phyloP scores from a whole-genome alignment of 1,140 invertebrate genomes.

The Odontomachus brunneus region DNA sequence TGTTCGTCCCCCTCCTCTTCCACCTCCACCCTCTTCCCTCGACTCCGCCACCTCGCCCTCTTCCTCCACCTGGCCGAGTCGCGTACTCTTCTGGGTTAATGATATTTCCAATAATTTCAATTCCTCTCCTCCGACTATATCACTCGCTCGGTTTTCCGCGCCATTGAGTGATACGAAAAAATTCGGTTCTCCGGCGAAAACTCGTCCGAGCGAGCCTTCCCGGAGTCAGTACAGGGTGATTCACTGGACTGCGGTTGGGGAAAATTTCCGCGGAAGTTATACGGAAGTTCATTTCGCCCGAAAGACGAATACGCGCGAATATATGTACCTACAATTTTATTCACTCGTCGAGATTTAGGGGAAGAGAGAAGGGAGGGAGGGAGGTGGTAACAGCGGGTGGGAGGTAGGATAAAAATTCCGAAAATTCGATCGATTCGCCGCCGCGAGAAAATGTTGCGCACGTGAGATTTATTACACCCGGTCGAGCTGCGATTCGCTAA shows the following conservation, averaged over 20 bases:
- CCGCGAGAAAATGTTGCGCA: background rate
- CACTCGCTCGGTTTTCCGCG: conserved; percentile 56
- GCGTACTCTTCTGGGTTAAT: conserved; percentile 39
- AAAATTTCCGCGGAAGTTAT: conserved; percentile 33
- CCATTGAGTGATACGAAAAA: conserved; percentile 67
- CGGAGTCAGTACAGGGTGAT: conserved; percentile 23
- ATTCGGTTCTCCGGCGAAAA: conserved; percentile 60
- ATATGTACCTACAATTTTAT: conserved; percentile 25
- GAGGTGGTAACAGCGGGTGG: too few species aligned
- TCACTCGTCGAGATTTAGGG: conserved; percentile 23
- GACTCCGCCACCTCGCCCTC: background rate
- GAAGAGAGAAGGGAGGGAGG: too few species aligned
- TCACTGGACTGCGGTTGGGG: conserved; percentile 9
- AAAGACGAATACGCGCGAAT: conserved; percentile 14
- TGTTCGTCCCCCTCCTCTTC: background rate
- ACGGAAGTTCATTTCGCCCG: conserved; percentile 11
- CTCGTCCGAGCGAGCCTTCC: conserved; percentile 4
- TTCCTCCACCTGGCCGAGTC: background rate
- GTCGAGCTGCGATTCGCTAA: background rate
- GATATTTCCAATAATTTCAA: conserved; percentile 63
- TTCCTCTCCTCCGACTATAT: conserved; percentile 60
- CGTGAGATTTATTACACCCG: conserved; percentile 13
- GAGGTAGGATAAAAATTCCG: background rate
- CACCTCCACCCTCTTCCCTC: background rate
- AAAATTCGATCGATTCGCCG: background rate